These are phyloP conservation scores for Thysanoteuthis rhombus DNA, from an alignment of 2,888 invertebrate genomes.

Conservation along the genomic window DNA sequence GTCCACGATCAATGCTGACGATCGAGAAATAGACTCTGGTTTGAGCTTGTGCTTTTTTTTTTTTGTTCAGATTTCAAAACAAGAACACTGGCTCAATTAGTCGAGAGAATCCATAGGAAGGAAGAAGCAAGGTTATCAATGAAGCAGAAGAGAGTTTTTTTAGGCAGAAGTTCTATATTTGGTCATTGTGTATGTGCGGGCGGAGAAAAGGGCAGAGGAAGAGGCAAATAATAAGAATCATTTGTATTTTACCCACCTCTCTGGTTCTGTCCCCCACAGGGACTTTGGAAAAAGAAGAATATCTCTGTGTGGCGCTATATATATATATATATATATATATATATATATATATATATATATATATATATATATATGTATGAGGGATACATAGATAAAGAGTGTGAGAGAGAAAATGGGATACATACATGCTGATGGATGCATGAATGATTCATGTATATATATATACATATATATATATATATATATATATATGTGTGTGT, in stretches of 20 bases:
- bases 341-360: neutral
- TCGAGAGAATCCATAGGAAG: no score
- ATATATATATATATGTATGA: neutral
- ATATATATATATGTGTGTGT: no score
- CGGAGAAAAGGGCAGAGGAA: no score
- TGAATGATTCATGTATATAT: neutral
- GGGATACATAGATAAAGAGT: neutral
- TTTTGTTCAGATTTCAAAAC: neutral
- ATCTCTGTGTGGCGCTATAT: neutral
- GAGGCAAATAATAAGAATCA: no score
- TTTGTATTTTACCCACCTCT: neutral
- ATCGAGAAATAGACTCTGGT: neutral
- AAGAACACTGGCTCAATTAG: no score
- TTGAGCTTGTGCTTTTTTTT: neutral
- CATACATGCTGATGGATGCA: no score
- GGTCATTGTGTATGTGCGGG: neutral
- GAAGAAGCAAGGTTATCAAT: no score
- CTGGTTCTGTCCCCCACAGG: neutral
- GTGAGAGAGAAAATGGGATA: no score
- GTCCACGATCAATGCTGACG: neutral
- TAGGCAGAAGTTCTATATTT: neutral
- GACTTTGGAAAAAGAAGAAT: neutral
- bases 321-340: slow-evolving; percentile 24
- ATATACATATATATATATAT: slow-evolving; percentile 12
- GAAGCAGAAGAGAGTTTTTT: no score